Evolutionary conservation across 2,797 vertebrate species (phyloP).

Genomic region (Phataginus tricuspis): DNA sequence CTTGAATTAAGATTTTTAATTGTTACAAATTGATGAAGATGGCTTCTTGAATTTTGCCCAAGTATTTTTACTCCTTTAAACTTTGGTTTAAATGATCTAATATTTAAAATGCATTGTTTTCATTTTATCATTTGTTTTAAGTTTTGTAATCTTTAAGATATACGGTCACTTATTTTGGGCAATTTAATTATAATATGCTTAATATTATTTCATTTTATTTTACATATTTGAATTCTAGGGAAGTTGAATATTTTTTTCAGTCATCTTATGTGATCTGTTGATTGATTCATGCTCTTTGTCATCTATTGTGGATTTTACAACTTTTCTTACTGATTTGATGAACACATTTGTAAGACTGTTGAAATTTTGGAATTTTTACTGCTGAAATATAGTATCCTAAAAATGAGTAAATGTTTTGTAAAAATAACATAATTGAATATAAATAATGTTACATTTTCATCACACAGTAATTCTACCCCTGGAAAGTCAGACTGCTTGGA

Average conservation of each 20-base stretch:
- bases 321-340: neutral
- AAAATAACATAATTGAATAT: neutral
- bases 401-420: neutral
- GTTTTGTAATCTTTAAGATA: neutral
- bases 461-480: neutral
- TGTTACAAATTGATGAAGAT: neutral
- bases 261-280: neutral
- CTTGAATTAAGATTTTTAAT: slow-evolving; percentile 3
- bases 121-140: slow-evolving; percentile 15
- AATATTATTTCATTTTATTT: slow-evolving; percentile 25
- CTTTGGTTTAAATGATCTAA: neutral
- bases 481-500: neutral
- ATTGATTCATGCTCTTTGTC: neutral
- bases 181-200: neutral
- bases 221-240: neutral
- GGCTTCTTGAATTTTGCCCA: neutral
- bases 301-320: neutral
- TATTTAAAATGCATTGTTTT: neutral
- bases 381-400: neutral
- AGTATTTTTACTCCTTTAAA: neutral
- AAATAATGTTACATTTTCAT: slow-evolving; percentile 17
- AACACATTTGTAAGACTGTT: neutral
- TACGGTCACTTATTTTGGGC: neutral
- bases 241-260: neutral
- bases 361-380: neutral